Evolutionary conservation across 2,113 vertebrate species (phyloP), one percentile per base, ranked within the genome.

Genomic region (Grammomys surdaster): DNA sequence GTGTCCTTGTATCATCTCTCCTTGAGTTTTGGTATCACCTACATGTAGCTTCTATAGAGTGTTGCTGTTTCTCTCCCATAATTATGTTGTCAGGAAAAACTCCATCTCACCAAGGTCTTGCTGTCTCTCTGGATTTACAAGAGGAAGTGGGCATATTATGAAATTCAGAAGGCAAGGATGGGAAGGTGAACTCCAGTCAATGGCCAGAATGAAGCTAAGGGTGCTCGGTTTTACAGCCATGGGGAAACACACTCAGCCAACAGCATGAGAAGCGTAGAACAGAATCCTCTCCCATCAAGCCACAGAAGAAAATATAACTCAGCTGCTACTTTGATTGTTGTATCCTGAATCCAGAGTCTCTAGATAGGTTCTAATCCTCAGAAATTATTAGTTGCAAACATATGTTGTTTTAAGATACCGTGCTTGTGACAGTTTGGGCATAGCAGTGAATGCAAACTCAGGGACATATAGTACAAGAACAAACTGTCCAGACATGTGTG

Each of bases 301-400:
- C 54, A 72, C 65, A 70, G 26, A 90, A 78, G 80, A 95, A 67
- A 93, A 85, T n/a, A 70, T 7, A 92, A 6, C 10, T 77, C 72
- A 1, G 13, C 58, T 51, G 36, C 16, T 86, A 63, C 46, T 86
- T 67, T 48, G 5, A 92, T 89, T 81, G 43, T 43, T 76, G 8
- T 40, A 86, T 36, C 58, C 19, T 89, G 72, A 94, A 88, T 69
- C 81, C 63, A 95, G 33, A 96, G 56, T 63, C 75, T 78, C 26
- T 33, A 85, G 91, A 28, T 84, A 91, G 67, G 28, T 72, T 65
- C 43, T 84, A n/a, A 80, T 20, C 28, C 58, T 78, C 7, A 73
- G 40, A 82, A 95, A 93, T 22, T 70, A 28, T 31, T 36, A 87
- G 13, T 81, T 48, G 56, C 36, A 94, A 76, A 77, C 75, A 28